Evolutionary conservation across 2,113 vertebrate genomes (phyloP).

Genomic region (Engystomops pustulosus): DNA sequence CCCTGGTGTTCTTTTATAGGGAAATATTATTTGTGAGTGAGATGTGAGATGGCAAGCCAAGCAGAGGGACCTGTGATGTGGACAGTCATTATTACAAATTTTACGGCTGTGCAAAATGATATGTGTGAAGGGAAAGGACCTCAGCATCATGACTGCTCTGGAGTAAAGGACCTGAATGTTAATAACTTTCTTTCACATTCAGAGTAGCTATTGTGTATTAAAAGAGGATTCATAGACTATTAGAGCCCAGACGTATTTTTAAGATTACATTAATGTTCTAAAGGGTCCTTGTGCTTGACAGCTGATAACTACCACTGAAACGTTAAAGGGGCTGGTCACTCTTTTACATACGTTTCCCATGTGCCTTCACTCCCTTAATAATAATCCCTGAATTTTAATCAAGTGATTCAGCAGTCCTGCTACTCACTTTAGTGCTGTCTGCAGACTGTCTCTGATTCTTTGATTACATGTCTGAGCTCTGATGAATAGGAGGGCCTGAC

Average conservation of each 20-base stretch:
- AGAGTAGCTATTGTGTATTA: not conserved
- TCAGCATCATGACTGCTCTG: not conserved
- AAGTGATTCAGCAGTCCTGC: too few species aligned
- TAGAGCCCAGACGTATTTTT: not conserved
- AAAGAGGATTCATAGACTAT: not conserved
- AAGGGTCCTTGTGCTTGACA: too few species aligned
- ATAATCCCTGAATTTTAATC: too few species aligned
- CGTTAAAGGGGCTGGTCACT: too few species aligned
- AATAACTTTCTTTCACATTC: not conserved
- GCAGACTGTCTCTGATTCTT: too few species aligned
- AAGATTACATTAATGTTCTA: not conserved
- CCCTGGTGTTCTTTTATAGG: not conserved
- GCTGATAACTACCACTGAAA: too few species aligned
- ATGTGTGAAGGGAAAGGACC: not conserved
- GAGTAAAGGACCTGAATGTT: not conserved
- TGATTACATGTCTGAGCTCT: too few species aligned
- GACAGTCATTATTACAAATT: constrained; percentile 26
- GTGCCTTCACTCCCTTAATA: too few species aligned
- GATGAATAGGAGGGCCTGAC: too few species aligned
- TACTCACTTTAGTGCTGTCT: too few species aligned
- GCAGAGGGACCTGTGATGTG: not conserved
- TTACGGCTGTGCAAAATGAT: not conserved
- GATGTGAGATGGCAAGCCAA: not conserved
- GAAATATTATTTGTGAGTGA: not conserved
- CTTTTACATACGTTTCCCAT: too few species aligned